phyloP scores from a whole-genome alignment of 2,888 invertebrate genomes.

The Drosophila barbarae region DNA sequence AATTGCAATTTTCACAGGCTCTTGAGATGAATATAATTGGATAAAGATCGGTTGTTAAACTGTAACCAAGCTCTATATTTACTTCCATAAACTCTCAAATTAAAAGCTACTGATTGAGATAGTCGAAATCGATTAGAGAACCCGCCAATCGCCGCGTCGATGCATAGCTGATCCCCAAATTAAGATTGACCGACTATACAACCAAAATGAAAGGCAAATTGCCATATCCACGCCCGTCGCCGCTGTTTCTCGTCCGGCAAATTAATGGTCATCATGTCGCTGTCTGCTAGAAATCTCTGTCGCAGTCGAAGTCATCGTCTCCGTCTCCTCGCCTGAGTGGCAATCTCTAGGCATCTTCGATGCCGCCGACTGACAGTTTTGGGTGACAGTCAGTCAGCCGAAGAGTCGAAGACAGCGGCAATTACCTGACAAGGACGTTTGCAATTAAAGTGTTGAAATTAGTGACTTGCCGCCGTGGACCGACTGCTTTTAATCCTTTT shows the following conservation, averaged over 20 bases:
- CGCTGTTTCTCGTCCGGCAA: slow-evolving; percentile 21
- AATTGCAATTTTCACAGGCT: slow-evolving; percentile 38
- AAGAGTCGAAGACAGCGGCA: slow-evolving; percentile 24
- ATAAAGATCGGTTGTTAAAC: neutral
- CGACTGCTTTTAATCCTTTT: slow-evolving; percentile 54
- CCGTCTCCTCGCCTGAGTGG: neutral
- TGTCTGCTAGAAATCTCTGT: slow-evolving; percentile 19
- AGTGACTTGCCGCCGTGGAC: slow-evolving; percentile 37
- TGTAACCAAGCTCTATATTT: too few species aligned
- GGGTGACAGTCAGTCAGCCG: slow-evolving; percentile 35
- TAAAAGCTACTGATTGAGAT: neutral
- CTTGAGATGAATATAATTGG: neutral
- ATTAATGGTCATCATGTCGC: slow-evolving; percentile 36
- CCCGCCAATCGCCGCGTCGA: neutral
- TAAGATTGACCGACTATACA: slow-evolving; percentile 5
- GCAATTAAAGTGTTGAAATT: slow-evolving; percentile 49
- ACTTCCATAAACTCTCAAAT: neutral
- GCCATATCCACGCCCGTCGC: slow-evolving; percentile 19
- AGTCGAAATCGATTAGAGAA: neutral
- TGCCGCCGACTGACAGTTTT: slow-evolving; percentile 12
- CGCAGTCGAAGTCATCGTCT: slow-evolving; percentile 10
- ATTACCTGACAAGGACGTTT: slow-evolving; percentile 40
- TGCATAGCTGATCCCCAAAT: slow-evolving; percentile 24
- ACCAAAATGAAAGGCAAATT: slow-evolving; percentile 6
- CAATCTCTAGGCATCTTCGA: slow-evolving; percentile 4